A percentile compares a stretch with the other conserved stretches of the same genome.
Evolutionary conservation across 2,113 vertebrate species (phyloP).

Genomic region (Microtus pennsylvanicus): DNA sequence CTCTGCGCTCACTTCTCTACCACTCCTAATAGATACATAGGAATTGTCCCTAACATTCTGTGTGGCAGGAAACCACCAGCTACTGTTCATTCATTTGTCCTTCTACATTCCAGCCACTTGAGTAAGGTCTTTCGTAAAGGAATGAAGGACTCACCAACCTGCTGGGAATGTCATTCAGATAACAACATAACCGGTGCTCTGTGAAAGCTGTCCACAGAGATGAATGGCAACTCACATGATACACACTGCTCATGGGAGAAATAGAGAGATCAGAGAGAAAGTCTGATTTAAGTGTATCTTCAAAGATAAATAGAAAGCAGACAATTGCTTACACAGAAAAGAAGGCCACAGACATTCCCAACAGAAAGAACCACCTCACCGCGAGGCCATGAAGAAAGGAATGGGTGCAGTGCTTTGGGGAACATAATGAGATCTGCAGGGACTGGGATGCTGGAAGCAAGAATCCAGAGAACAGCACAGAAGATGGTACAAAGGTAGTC

Average conservation of each 20-base stretch:
- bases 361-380: background rate
- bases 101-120: background rate
- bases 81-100: background rate
- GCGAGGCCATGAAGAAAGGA: background rate
- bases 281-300: background rate
- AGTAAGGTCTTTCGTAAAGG: background rate
- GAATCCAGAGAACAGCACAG: background rate
- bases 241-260: background rate
- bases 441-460: background rate
- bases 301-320: background rate
- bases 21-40: background rate
- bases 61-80: background rate
- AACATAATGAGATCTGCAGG: background rate
- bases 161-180: background rate
- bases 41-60: background rate
- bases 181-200: background rate
- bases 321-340: background rate
- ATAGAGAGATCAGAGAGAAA: background rate
- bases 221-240: background rate
- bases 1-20: background rate
- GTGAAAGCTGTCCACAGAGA: conserved; percentile 19
- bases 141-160: background rate
- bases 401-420: background rate
- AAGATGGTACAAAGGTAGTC: background rate
- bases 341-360: conserved; percentile 1